Evolutionary conservation across 30 jellyfish, hydroid and myxozoan species (phyloP).

Genomic region (Turritopsis rubra): DNA sequence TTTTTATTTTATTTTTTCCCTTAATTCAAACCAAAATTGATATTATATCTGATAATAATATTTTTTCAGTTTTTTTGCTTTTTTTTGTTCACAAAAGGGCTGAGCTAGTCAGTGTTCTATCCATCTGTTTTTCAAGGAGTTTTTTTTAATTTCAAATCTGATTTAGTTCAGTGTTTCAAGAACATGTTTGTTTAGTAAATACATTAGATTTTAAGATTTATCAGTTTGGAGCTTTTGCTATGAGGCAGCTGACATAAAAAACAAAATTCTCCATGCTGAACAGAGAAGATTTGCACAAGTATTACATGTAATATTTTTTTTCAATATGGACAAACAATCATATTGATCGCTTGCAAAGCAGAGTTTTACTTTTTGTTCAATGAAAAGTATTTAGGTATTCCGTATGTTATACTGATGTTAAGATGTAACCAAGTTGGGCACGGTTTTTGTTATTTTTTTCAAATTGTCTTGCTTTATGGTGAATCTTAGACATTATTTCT

Average conservation of each 20-base stretch:
- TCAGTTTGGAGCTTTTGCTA: not conserved
- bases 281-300: not conserved
- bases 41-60: too few relatives aligned
- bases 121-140: not conserved
- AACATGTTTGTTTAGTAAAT: not conserved
- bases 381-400: not conserved
- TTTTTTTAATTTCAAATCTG: not conserved
- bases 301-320: not conserved
- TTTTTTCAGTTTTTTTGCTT: too few relatives aligned
- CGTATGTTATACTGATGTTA: not conserved
- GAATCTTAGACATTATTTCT: too few relatives aligned
- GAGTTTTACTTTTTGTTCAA: too few relatives aligned
- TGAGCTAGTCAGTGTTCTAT: too few relatives aligned
- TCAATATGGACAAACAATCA: not conserved
- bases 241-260: not conserved
- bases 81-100: too few relatives aligned
- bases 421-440: not conserved
- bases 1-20: too few relatives aligned
- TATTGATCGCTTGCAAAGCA: not conserved
- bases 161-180: not conserved
- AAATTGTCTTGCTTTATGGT: too few relatives aligned
- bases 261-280: not conserved
- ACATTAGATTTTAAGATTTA: not conserved
- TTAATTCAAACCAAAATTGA: too few relatives aligned
- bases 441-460: too few relatives aligned